Base-by-base conservation (phyloP, 2,113 vertebrate genomes). In the Eurypyga helias region DNA sequence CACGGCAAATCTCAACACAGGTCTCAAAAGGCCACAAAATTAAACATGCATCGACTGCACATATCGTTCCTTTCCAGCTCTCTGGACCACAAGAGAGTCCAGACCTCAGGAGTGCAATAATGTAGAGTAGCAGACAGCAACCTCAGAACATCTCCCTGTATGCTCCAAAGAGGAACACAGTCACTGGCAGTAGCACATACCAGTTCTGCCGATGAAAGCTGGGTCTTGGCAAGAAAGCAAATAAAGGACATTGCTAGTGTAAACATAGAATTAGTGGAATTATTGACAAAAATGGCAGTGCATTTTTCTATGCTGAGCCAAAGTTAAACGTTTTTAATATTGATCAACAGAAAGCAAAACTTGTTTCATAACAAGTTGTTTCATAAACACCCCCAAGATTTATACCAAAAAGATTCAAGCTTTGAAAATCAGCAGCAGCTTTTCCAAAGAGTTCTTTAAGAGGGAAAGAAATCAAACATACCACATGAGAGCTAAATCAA, bases 261-360 rank as follows among this genome's bases (percentile, higher is more conserved):
- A 29, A 75, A 49, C 36, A 38, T 17, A 29, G 57, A 33, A 58
- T 61, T n/a, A 58, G 28, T 51, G 15, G 33, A 64, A 67, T 73
- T 57, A 10, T 17, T 26, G 60, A 31, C 17, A 79, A 55, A 88
- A 62, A 73, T 43, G 29, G 29, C 46, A 87, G 18, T 24, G 52
- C 5, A 17, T 29, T 0, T 46, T 67, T 52, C 60, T 77, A 29
- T 33, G 6, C 89, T 36, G 13, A 72, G 33, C 25, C 58, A 89
- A 92, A 95, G 94, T 88, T 80, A 79, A 83, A 81, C n/a, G 45
- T 45, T 97, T 96, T 95, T 91, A 90, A 77, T 67, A 96, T 34
- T 13, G 26, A 55, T 75, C 8, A 72, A 90, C 65, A 93, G 60
- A 80, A 95, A 90, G 89, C 51, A 95, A 95, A 96, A 79, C 52